These are phyloP conservation scores for Micromys minutus DNA, from an alignment of 2,113 vertebrate genomes.

Conservation along the genomic window DNA sequence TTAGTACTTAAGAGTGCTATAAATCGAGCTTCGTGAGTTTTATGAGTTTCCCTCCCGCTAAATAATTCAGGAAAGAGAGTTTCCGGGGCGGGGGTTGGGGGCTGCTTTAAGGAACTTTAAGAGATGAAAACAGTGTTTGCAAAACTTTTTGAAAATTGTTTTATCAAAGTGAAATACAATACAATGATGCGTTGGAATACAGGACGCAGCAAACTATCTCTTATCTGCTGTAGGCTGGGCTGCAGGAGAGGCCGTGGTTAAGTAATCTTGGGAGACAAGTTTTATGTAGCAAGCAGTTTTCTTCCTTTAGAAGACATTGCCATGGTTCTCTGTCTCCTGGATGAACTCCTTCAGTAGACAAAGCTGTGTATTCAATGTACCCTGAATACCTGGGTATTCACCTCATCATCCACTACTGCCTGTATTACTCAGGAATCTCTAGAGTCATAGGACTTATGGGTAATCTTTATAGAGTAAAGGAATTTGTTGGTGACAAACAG, in stretches of 20 bases:
- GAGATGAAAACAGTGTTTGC: neutral
- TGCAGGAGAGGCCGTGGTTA: neutral
- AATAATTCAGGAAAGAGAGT: constrained; percentile 36
- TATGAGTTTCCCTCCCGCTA: constrained; percentile 42
- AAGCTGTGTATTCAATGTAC: neutral
- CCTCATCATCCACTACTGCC: neutral
- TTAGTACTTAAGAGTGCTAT: neutral
- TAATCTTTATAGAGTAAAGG: no score
- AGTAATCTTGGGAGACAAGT: neutral
- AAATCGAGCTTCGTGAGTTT: neutral
- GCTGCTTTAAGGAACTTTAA: neutral
- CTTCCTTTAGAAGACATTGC: neutral
- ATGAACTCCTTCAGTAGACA: neutral
- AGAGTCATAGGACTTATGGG: no score
- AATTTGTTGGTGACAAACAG: no score
- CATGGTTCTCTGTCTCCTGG: neutral
- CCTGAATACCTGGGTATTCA: neutral
- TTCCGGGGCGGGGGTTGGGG: no score
- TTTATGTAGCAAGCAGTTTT: neutral
- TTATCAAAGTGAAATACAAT: neutral
- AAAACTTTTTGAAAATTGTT: constrained; percentile 38
- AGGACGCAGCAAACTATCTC: neutral
- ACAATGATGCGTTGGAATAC: neutral
- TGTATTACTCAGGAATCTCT: no score
- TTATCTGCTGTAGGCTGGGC: neutral